Evolutionary conservation across 2,888 invertebrate species (phyloP), one percentile per base, ranked within the genome.

Genomic region (Leptothorax acervorum): DNA sequence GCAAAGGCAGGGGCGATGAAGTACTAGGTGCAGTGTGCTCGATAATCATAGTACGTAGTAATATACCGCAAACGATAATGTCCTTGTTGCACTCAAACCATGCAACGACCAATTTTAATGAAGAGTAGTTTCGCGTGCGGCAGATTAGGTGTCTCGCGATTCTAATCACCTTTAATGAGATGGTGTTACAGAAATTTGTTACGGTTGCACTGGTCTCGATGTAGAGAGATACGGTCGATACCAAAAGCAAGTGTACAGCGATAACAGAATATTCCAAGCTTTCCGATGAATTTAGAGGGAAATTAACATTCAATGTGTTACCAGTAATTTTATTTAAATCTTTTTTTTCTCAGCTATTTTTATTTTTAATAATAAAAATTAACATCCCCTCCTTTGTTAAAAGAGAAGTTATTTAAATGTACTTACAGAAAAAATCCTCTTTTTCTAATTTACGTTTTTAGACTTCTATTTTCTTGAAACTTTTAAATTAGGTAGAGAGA

Each of bases 81-180:
- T 48, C 55, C 60, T 39, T 28, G 73, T 73, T 23, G 28, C 71
- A 79, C 23, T 73, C 60, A 0, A 42, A 48, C 53, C 23, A 73
- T 28, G 12, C 48, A 60, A 60, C 60, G 18, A 73, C 23, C 73
- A 12, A 79, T 71, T 71, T 71, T 79, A 79, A 79, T 79, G 73
- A 71, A 71, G 60, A 79, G 48, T 18, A 79, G 45, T 71, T 71
- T 71, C 48, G 71, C 79, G 48, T 71, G 79, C 48, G 57, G 57
- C 48, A 79, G 60, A 79, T 79, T 79, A 79, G 48, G 35, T 71
- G 18, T 73, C 60, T 62, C 28, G 39, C 60, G 73, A 81, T 81
- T 81, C 60, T 73, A 81, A 81, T 81, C 60, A 28, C 28, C 12
- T 28, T 73, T 73, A 81, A 81, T 81, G 73, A 35, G 48, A 18